Percentiles rank a stretch among this genome's conserved stretches.
Conservation (phyloP, 2,113 vertebrate genomes). For the Girardinichthys multiradiatus region DNA sequence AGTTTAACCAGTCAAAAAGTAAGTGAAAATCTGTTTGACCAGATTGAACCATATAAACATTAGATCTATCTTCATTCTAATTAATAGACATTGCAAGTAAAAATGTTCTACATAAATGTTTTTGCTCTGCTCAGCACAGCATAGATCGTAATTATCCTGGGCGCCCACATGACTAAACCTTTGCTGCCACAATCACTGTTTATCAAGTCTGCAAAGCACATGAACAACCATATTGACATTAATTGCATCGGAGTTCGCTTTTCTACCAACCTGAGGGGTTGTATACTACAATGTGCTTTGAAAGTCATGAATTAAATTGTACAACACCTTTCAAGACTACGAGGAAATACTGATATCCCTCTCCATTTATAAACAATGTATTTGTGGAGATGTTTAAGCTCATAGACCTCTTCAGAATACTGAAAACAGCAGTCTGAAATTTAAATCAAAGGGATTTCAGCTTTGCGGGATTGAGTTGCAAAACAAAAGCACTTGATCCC, state of each 20-base stretch:
- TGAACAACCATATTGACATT: constrained; percentile 68
- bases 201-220: constrained; percentile 63
- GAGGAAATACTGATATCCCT: constrained; percentile 39
- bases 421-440: constrained; percentile 47
- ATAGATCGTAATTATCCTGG: constrained; percentile 52
- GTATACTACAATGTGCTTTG: constrained; percentile 48
- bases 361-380: constrained; percentile 60
- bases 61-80: neutral
- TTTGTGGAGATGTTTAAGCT: neutral
- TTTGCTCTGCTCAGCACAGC: constrained; percentile 26
- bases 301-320: constrained; percentile 61
- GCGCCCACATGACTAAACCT: constrained; percentile 54
- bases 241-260: constrained; percentile 67
- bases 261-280: constrained; percentile 61
- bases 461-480: constrained; percentile 15
- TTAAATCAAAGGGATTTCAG: constrained; percentile 42
- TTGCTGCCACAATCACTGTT: constrained; percentile 53
- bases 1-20: no score
- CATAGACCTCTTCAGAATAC: constrained; percentile 24
- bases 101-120: neutral
- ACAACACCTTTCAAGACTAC: constrained; percentile 63
- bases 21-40: no score
- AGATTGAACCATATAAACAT: neutral
- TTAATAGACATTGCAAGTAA: neutral
- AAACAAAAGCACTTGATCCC: constrained; percentile 7